Evolutionary conservation across 1,140 invertebrate species (phyloP), one percentile per base, ranked within the genome.

Genomic region (Cephus cinctus): DNA sequence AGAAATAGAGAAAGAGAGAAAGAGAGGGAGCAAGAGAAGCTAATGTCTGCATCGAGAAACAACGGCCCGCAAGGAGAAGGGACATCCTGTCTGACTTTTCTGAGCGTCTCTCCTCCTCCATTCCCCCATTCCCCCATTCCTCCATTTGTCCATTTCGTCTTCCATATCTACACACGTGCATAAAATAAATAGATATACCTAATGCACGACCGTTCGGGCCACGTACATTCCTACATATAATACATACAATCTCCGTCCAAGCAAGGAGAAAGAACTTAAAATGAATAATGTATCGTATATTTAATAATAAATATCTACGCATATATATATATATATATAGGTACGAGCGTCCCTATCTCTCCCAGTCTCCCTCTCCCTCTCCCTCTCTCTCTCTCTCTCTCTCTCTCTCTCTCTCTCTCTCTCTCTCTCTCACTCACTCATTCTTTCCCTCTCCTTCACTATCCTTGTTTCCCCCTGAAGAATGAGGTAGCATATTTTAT

Each of bases 231-330:
- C 18, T 30, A 18, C 58, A 49, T 41, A 50, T 61, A 62, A 59
- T 63, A 62, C 64, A 57, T 54, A 66, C 61, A 59, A 62, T 65
- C 62, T 66, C 63, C 55, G 54, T 44, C 57, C 62, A 63, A 64
- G 67, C 63, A 70, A 69, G 67, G 65, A 71, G 71, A 75, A 73
- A 74, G 71, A 76, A 72, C 66, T 75, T 69, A 67, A 74, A 74
- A 75, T 76, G 74, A 75, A 75, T 75, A 75, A 76, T 76, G 74
- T 75, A 76, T 75, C 69, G 73, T 76, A 76, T 76, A 76, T 73
- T 76, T 76, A 76, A 76, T 75, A 36, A 15, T 36, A 36, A 6
- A 30, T 30, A 36, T 36, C 14, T 18, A 36, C 34, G 19, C 12
- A 30, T 9, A 30, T 8, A 30, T 9, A 30, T 9, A 30, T 69